Evolutionary conservation across 92 coral and sea anemone species (phyloP), one percentile per base, ranked within the genome.

Genomic region (Zoanthus gigantus): DNA sequence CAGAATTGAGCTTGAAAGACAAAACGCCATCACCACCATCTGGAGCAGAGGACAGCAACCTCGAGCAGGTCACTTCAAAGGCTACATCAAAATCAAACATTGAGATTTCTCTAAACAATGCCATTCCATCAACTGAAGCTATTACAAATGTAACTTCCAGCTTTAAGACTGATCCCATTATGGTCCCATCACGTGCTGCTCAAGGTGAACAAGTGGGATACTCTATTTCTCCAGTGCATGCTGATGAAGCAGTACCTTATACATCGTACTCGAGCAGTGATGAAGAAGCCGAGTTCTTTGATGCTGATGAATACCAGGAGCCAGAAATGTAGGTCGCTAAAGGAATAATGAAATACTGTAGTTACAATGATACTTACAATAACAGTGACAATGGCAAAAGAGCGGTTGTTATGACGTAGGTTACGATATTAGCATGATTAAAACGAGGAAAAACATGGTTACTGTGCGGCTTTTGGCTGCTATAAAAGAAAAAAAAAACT

Each of bases 181-280:
- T 57, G 77, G 17, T 48, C 12, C 85, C 85, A 4, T 74, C 79
- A 0, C 74, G 92, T 15, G 9, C 90, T 15, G 86, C 83, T 10
- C 18, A 88, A 12, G 69, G 29, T 28, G 80, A 98, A 10, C 95
- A 94, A 61, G 91, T 90, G 14, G 90, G 87, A 13, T 95, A 89
- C 79, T 90, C 95, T 0, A 52, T 90, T 34, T 91, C 98, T 13
- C 98, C 98, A 4, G 86, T 89, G n/a, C 88, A 83, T 32, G 90
- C 89, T 7, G 96, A 86, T 0, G 86, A 87, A 73, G 88, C 87
- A 9, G 98, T 97, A 37, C 99, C 99, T 0, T 91, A 90, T 42
- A 96, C 96, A 16, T 97, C 99, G 23, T 97, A 97, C 69, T 97
- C 99, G 15, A 97, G 99, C 78, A 97, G 99, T 75, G 99, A 97